Evolutionary conservation across 2,888 invertebrate genomes (phyloP).

Genomic region (Callimorpha dominula): DNA sequence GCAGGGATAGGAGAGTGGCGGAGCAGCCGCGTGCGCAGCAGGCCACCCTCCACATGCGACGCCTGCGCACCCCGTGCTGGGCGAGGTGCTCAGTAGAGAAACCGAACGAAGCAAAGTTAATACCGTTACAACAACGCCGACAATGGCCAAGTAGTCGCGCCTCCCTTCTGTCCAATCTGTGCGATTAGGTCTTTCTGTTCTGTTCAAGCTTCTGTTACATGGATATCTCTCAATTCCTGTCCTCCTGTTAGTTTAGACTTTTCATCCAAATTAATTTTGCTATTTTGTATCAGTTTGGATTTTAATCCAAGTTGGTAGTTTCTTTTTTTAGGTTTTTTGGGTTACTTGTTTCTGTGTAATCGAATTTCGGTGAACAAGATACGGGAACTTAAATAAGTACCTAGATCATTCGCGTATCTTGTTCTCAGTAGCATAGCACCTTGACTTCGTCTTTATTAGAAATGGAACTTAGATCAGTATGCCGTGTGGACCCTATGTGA

Average conservation of each 20-base stretch:
- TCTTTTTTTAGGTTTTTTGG: constrained; percentile 52
- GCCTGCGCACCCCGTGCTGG: constrained; percentile 94
- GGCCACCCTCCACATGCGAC: constrained; percentile 89
- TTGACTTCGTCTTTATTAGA: constrained; percentile 67
- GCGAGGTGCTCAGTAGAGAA: constrained; percentile 91
- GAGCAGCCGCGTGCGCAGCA: constrained; percentile 80
- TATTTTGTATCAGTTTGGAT: constrained; percentile 60
- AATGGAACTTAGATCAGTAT: constrained; percentile 64
- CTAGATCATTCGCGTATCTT: constrained; percentile 55
- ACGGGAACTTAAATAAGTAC: constrained; percentile 29
- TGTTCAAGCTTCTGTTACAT: constrained; percentile 77
- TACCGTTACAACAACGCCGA: constrained; percentile 83
- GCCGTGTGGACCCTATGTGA: constrained; percentile 65
- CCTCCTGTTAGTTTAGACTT: constrained; percentile 78
- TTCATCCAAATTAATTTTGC: constrained; percentile 63
- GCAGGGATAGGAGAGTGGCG: constrained; percentile 85
- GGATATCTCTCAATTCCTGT: constrained; percentile 66
- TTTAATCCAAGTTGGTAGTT: constrained; percentile 52
- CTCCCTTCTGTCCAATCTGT: constrained; percentile 84
- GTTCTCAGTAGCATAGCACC: constrained; percentile 69
- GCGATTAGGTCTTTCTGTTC: constrained; percentile 85
- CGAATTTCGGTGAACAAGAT: constrained; percentile 62
- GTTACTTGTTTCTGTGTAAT: constrained; percentile 49
- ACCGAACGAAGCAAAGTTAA: constrained; percentile 89
- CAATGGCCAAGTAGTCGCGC: constrained; percentile 85